A percentile compares a stretch with the other conserved stretches of the same genome.
phyloP scores from a whole-genome alignment of 2,888 invertebrate species.

The Hoplodrina blanda region DNA sequence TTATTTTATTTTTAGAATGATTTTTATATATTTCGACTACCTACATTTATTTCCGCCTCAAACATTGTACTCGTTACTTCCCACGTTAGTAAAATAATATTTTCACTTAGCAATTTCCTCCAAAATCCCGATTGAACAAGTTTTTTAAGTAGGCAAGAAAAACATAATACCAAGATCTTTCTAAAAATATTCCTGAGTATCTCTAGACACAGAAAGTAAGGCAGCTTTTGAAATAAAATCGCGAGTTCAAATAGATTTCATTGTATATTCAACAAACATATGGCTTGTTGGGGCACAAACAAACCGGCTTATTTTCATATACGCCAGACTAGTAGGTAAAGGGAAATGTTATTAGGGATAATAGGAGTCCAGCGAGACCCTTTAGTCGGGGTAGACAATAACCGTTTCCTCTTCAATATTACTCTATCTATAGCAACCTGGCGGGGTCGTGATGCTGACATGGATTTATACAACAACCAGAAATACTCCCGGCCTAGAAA shows the following conservation, averaged over 20 bases:
- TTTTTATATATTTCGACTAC: slow-evolving; percentile 32
- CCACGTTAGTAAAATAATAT: slow-evolving; percentile 13
- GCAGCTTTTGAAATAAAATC: slow-evolving; percentile 25
- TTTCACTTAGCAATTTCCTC: slow-evolving; percentile 5
- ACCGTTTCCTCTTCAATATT: slow-evolving; percentile 75
- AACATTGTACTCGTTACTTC: slow-evolving; percentile 9
- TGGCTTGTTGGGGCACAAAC: slow-evolving; percentile 57
- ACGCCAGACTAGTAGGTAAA: slow-evolving; percentile 64
- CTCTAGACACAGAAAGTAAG: slow-evolving; percentile 23
- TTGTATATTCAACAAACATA: slow-evolving; percentile 58
- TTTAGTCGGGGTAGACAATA: slow-evolving; percentile 73
- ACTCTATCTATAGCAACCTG: slow-evolving; percentile 66
- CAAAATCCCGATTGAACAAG: neutral
- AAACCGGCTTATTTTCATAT: slow-evolving; percentile 67
- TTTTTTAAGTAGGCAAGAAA: neutral
- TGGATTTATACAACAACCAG: slow-evolving; percentile 60
- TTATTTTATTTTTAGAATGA: slow-evolving; percentile 57
- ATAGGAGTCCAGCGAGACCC: slow-evolving; percentile 73
- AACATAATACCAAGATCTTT: neutral
- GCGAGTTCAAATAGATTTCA: slow-evolving; percentile 40
- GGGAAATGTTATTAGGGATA: slow-evolving; percentile 76
- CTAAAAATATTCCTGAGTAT: slow-evolving; percentile 15
- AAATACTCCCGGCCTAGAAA: slow-evolving; percentile 23
- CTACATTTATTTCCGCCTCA: too few species aligned
- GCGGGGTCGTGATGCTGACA: slow-evolving; percentile 49